phyloP scores from a whole-genome alignment of 2,797 vertebrate genomes.

The Acanthis flammea region DNA sequence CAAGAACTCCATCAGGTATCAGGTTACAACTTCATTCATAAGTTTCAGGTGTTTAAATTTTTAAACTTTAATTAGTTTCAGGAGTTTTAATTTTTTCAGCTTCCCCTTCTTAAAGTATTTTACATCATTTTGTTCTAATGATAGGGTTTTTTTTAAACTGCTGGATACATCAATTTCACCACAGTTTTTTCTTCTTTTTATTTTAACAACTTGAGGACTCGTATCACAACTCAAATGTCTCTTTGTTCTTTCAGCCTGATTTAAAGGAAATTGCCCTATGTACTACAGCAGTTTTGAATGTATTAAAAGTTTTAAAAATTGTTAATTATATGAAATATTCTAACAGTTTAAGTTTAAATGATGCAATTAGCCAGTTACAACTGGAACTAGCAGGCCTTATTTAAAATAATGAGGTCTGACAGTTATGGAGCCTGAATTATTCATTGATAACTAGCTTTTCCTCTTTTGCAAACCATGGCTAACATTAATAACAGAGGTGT shows the following conservation, averaged over 20 bases:
- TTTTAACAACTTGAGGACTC: conserved; percentile 45
- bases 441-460: conserved; percentile 80
- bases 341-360: conserved; percentile 77
- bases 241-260: conserved; percentile 66
- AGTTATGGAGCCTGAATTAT: conserved; percentile 80
- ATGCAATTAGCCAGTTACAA: conserved; percentile 80
- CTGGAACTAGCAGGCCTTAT: conserved; percentile 75
- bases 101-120: conserved; percentile 35
- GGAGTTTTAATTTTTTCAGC: background rate
- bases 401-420: conserved; percentile 84
- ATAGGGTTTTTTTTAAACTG: conserved; percentile 26
- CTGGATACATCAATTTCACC: conserved; percentile 8
- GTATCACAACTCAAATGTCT: conserved; percentile 24
- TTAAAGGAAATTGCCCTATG: conserved; percentile 72
- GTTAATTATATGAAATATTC: conserved; percentile 77
- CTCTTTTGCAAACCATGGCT: conserved; percentile 73
- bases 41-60: background rate
- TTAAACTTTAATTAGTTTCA: background rate
- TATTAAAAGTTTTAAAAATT: conserved; percentile 74
- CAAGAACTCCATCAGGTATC: background rate
- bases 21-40: background rate
- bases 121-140: background rate
- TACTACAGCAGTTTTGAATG: conserved; percentile 73
- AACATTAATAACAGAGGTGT: conserved; percentile 81
- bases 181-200: conserved; percentile 47